These are phyloP conservation scores for Dynastes tityus DNA, from an alignment of 2,888 invertebrate genomes.

Conservation along the genomic window DNA sequence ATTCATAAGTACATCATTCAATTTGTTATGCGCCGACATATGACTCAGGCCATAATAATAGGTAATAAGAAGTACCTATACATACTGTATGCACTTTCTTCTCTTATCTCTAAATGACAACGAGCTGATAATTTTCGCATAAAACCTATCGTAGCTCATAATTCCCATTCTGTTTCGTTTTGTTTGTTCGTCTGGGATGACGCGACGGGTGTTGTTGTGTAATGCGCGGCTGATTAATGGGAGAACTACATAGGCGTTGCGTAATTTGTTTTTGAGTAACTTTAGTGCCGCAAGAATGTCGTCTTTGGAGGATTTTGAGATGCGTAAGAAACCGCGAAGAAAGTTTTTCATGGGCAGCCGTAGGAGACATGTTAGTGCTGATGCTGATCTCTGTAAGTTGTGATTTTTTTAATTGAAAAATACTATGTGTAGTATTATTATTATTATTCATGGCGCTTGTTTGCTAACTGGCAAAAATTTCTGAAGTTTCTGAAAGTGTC, in stretches of 20 bases:
- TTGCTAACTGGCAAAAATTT: too few species aligned
- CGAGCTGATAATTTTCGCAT: slow-evolving; percentile 34
- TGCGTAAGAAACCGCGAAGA: background rate
- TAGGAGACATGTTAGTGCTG: slow-evolving; percentile 24
- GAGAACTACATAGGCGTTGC: background rate
- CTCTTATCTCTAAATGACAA: slow-evolving; percentile 1
- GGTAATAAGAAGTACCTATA: background rate
- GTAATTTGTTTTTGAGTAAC: background rate
- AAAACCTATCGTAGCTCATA: background rate
- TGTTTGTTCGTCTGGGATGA: background rate
- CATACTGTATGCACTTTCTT: background rate
- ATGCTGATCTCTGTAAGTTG: slow-evolving; percentile 37
- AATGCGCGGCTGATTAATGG: background rate
- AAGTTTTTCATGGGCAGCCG: slow-evolving; percentile 14
- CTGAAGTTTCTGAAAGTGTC: too few species aligned
- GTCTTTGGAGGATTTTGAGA: slow-evolving; percentile 17
- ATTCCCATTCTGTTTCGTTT: background rate
- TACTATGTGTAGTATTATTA: too few species aligned
- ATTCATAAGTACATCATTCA: too few species aligned
- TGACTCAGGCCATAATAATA: background rate
- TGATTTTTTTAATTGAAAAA: background rate
- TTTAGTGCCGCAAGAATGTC: slow-evolving; percentile 6
- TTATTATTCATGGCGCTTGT: too few species aligned
- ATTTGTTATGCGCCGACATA: too few species aligned
- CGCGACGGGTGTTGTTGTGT: background rate